phyloP scores from a whole-genome alignment of 1,140 invertebrate genomes.

The Cardiocondyla obscurior region DNA sequence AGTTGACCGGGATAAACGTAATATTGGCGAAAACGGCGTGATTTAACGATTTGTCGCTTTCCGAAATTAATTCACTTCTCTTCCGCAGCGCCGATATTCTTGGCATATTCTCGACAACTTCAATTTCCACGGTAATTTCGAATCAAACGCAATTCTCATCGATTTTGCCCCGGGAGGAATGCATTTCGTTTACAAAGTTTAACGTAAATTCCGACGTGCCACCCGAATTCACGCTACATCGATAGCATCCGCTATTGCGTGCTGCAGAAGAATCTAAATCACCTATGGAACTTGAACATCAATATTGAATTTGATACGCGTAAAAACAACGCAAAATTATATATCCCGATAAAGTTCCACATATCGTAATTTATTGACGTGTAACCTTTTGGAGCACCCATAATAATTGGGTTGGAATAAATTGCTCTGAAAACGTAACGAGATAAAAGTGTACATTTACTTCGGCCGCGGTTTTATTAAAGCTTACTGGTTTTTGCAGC shows the following conservation, averaged over 20 bases:
- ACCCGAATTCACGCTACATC: not conserved
- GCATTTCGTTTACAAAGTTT: conserved; percentile 6
- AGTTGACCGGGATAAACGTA: not conserved
- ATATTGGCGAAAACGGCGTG: not conserved
- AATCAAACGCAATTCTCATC: conserved; percentile 27
- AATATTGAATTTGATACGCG: not conserved
- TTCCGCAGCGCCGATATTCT: conserved; percentile 5
- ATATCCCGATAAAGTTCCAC: not conserved
- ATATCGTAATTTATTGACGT: not conserved
- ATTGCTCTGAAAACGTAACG: not conserved
- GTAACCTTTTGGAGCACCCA: not conserved
- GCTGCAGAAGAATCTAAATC: conserved; percentile 17
- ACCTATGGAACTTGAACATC: not conserved
- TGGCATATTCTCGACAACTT: conserved; percentile 35
- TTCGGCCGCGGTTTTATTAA: not conserved
- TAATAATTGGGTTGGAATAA: not conserved
- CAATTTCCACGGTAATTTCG: conserved; percentile 53
- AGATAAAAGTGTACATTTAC: not conserved
- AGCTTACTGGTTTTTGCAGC: not conserved
- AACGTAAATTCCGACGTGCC: not conserved
- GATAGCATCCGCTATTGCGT: not conserved
- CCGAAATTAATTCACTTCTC: conserved; percentile 32
- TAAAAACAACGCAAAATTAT: conserved; percentile 3
- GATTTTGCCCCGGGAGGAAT: conserved; percentile 14
- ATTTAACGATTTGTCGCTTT: conserved; percentile 40